Base-by-base conservation (phyloP, 2,797 vertebrate species). In the Enteromius trimaculatus region DNA sequence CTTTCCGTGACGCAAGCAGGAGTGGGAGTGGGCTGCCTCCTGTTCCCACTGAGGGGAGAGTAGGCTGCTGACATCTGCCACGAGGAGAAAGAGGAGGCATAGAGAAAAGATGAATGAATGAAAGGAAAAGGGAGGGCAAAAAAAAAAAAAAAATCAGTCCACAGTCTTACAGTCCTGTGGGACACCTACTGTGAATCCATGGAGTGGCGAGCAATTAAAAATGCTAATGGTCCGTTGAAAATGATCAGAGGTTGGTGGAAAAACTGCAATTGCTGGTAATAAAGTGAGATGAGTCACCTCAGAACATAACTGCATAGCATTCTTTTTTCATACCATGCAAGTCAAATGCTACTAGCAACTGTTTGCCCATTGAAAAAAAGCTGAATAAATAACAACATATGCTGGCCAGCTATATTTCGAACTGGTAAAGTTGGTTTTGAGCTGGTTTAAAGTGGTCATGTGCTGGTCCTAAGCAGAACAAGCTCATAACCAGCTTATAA, bases 11-110 rank as follows among this genome's bases (percentile, higher is more conserved):
- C 94, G 94, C 93, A 95, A 92, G 92, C 87, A 89, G 90, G 92
- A 95, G 94, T 94, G 92, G 93, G 94, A 93, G 94, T 92, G 92
- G 92, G 93, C 90, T 92, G 93, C 93, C 94, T 95, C 92, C 92
- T 94, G 94, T 93, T 94, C 92, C 92, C 92, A 88, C 90, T 89
- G 93, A 93, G 94, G 84, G 71, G 92, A 92, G 93, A 93, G 93
- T 93, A 93, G 92, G 92, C 92, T 34, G 91, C 87, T 75, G 87
- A 92, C 90, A 93, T 93, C 93, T 92, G 89, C 92, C 92, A 89
- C 84, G 90, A 85, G 86, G 82, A 79, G 69, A 74, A 74, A 51
- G 29, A 72, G 47, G 39, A 68, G 1, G 47, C 42, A 72, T 66
- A 62, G 42, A 37, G 62, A 74, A 70, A 66, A 80, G 42, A 65